Conservation (phyloP, 2,113 vertebrate species). For the Sinocyclocheilus anophthalmus region DNA sequence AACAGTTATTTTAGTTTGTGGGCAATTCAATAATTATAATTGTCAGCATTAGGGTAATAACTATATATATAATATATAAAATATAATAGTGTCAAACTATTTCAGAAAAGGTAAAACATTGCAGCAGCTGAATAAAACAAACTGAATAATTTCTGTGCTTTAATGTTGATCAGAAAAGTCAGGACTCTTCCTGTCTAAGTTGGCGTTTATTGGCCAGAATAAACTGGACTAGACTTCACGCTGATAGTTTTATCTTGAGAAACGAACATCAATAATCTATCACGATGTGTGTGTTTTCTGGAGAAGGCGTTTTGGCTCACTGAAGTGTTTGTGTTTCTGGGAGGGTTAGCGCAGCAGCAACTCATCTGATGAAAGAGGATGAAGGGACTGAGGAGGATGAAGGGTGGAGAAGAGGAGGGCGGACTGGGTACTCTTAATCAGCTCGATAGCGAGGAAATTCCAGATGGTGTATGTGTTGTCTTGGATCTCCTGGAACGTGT, state of each 20-base stretch:
- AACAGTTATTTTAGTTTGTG: too few species aligned
- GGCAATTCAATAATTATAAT: too few species aligned
- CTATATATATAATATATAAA: too few species aligned
- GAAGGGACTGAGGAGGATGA: constrained; percentile 90
- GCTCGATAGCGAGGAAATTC: constrained; percentile 92
- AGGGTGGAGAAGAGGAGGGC: constrained; percentile 83
- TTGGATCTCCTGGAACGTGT: constrained; percentile 94
- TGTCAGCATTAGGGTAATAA: too few species aligned
- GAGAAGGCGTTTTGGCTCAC: constrained; percentile 71
- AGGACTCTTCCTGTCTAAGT: too few species aligned
- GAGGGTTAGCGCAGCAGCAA: constrained; percentile 68
- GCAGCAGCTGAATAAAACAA: too few species aligned
- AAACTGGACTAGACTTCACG: neutral
- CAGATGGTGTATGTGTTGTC: constrained; percentile 93
- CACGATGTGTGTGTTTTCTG: neutral
- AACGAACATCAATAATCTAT: neutral
- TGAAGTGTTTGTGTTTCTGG: constrained; percentile 75
- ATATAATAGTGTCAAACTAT: too few species aligned
- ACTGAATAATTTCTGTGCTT: too few species aligned
- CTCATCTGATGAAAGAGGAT: constrained; percentile 78
- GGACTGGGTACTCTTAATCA: constrained; percentile 91
- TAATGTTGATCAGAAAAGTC: too few species aligned
- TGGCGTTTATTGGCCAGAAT: neutral
- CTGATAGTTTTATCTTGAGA: neutral
- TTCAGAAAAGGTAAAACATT: too few species aligned